Conservation (phyloP, 92 coral and sea anemone genomes). For the Siderastrea siderea region DNA sequence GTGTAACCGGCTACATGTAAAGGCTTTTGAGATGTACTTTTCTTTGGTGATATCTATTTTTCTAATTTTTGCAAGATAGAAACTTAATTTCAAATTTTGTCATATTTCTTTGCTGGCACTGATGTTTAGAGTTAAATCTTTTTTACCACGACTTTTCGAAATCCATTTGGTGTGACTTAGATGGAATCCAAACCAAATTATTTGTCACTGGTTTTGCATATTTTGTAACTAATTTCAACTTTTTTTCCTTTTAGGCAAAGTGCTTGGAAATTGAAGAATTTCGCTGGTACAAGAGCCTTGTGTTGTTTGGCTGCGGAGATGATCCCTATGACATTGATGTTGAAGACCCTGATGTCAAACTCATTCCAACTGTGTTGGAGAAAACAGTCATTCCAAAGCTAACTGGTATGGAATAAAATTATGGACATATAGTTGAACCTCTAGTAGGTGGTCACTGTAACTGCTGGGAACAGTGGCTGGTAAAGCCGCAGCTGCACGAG, state of each 20-base stretch:
- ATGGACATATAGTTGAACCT: no score
- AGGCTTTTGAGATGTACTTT: neutral
- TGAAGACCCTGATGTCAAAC: constrained; percentile 90
- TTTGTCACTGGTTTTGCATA: neutral
- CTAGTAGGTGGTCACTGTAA: no score
- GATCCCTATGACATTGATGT: constrained; percentile 87
- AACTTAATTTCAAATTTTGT: neutral
- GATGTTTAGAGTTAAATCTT: no score
- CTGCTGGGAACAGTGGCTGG: no score
- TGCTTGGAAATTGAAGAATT: constrained; percentile 87
- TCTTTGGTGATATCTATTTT: neutral
- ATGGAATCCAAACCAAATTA: neutral
- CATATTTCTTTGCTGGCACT: neutral
- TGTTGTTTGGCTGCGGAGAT: constrained; percentile 88
- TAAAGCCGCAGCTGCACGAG: no score
- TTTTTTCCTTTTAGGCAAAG: constrained; percentile 66
- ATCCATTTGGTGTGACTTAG: neutral
- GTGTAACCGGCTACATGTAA: neutral
- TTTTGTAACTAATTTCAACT: neutral
- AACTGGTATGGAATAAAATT: constrained; percentile 60
- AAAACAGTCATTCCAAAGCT: constrained; percentile 91
- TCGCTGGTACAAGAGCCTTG: constrained; percentile 87
- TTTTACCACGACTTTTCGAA: no score
- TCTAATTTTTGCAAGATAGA: no score
- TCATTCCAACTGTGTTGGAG: constrained; percentile 93